Evolutionary conservation across 1,140 invertebrate species (phyloP), one percentile per base, ranked within the genome.

Genomic region (Zaprionus nigranus): DNA sequence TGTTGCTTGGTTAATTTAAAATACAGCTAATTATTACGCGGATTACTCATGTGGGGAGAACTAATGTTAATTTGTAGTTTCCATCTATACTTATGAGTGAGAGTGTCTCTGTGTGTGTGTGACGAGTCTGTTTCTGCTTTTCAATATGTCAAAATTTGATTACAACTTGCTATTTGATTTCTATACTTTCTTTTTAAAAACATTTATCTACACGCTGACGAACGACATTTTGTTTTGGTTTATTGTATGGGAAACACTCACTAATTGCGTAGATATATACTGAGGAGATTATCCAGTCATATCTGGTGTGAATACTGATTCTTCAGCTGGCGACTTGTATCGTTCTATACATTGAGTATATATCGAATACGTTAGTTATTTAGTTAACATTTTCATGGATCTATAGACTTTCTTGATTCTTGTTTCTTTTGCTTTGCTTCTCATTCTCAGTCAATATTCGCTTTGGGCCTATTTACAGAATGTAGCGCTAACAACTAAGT

Each of bases 201-300:
- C 84, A 87, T 88, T 88, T 88, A 87, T 83, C 84, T 87, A 87
- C 84, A 87, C 77, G 63, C 66, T 82, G 84, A 83, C 84, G 74
- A 88, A 84, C 81, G 78, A 88, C 75, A 71, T 51, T 38, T 15
- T 38, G 5, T 38, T 40, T 46, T 17, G 40, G 73, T 75, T 87
- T 84, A 88, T 66, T 88, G 78, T 87, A 76, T 76, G 88, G 81
- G 70, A 83, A 88, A 88, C 84, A 84, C 81, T 83, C 76, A 81
- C 40, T 46, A 66, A 60, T 63, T 82, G 57, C 66, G 67, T 76
- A 63, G 70, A 46, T 46, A 78, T 46, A 78, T 76, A 76, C 76
- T 77, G 72, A 62, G 75, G 69, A 38, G 36, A 38, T 38, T 67
- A 81, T 86, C 66, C 24, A 80, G 79, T 87, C 79, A 79, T 75